Percentiles rank a stretch among this genome's conserved stretches.
phyloP scores from a whole-genome alignment of 2,888 invertebrate species.

The Cephus spinipes region DNA sequence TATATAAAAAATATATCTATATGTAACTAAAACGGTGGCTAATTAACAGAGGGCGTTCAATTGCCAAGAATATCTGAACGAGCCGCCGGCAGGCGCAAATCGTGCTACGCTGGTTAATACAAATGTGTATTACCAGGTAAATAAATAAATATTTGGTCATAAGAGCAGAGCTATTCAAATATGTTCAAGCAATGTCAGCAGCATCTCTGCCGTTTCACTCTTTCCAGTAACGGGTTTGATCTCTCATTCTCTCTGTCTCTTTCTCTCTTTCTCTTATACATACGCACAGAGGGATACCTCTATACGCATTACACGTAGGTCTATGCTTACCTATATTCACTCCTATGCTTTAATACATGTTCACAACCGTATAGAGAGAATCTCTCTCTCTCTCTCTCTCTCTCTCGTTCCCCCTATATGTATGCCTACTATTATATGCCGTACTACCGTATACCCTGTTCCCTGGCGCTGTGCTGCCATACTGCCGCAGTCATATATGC shows the following conservation, averaged over 20 bases:
- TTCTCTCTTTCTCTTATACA: constrained; percentile 7
- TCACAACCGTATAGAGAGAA: constrained; percentile 11
- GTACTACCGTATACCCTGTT: neutral
- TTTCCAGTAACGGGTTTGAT: constrained; percentile 8
- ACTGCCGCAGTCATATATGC: constrained; percentile 28
- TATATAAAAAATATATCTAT: neutral
- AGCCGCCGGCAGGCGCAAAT: constrained; percentile 20
- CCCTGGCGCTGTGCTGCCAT: neutral
- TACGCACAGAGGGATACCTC: neutral
- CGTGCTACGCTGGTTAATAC: constrained; percentile 31
- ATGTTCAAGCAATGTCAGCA: constrained; percentile 58
- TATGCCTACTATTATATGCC: constrained; percentile 38
- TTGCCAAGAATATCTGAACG: constrained; percentile 44
- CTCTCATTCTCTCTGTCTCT: constrained; percentile 30
- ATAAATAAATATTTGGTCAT: constrained; percentile 64
- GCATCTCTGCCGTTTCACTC: constrained; percentile 38
- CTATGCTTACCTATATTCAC: neutral
- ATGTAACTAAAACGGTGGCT: neutral
- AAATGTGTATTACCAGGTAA: constrained; percentile 56
- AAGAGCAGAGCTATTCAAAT: constrained; percentile 59
- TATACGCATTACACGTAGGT: neutral
- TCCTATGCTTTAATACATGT: constrained; percentile 1
- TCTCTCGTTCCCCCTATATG: constrained; percentile 18
- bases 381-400: constrained; percentile 4
- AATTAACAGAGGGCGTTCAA: constrained; percentile 19